phyloP scores from a whole-genome alignment of 2,888 invertebrate species.

The Cotesia congregata region DNA sequence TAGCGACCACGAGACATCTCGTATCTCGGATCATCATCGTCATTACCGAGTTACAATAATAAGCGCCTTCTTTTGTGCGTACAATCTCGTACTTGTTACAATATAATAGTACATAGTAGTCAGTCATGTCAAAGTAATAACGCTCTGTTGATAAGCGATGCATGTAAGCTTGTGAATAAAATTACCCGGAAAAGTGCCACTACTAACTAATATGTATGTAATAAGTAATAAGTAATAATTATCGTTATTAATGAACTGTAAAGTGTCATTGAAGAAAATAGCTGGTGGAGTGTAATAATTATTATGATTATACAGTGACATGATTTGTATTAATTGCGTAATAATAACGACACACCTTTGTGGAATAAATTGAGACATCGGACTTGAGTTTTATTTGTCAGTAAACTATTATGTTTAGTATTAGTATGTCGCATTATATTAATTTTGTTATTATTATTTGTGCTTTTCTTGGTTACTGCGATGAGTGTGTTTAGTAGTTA shows the following conservation, averaged over 20 bases:
- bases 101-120: background rate
- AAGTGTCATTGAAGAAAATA: background rate
- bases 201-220: background rate
- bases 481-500: background rate
- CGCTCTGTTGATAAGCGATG: background rate
- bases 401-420: background rate
- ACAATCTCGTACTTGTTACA: background rate
- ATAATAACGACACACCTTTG: background rate
- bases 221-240: background rate
- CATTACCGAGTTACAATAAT: background rate
- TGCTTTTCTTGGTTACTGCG: background rate
- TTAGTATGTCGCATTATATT: background rate
- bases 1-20: conserved; percentile 14
- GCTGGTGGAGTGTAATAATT: background rate
- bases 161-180: too few species aligned
- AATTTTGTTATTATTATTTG: background rate
- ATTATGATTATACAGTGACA: background rate
- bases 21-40: conserved; percentile 4
- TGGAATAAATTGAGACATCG: background rate
- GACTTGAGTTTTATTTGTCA: background rate
- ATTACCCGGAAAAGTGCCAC: too few species aligned
- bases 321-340: background rate
- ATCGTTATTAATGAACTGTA: background rate
- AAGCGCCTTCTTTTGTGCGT: background rate
- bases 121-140: background rate